phyloP scores from a whole-genome alignment of 2,888 invertebrate genomes.

The Diarsia rubi region DNA sequence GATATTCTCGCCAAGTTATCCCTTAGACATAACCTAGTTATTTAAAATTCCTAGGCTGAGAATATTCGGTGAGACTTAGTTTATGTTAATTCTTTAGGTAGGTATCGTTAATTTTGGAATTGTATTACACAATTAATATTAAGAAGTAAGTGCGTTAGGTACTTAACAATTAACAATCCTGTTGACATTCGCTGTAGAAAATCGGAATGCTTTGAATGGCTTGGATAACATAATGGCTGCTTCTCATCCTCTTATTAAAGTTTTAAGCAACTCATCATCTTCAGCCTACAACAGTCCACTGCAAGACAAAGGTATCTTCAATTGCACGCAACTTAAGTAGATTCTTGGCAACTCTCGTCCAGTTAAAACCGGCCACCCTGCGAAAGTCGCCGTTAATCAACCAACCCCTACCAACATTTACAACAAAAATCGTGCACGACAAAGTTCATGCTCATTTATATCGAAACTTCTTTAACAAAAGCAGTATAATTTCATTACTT shows the following conservation, averaged over 20 bases:
- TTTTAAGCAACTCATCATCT: not conserved
- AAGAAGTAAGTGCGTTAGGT: no score
- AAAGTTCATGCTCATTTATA: not conserved
- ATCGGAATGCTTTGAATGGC: not conserved
- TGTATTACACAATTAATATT: not conserved
- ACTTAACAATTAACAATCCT: no score
- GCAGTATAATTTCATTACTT: conserved; percentile 21
- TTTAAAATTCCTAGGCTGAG: conserved; percentile 45
- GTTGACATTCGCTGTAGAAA: no score
- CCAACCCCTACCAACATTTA: not conserved
- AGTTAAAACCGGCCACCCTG: no score
- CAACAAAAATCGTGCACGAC: not conserved
- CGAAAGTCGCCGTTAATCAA: no score
- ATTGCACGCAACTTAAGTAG: no score
- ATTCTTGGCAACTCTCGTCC: no score
- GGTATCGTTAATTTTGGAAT: conserved; percentile 16
- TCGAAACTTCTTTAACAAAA: conserved; percentile 14
- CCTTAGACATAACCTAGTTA: conserved; percentile 55
- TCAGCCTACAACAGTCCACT: no score
- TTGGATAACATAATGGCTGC: no score
- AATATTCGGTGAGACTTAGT: conserved; percentile 24
- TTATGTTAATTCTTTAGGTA: conserved; percentile 49
- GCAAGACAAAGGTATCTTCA: no score
- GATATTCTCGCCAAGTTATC: conserved; percentile 51
- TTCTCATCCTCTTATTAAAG: no score